Evolutionary conservation across 2,113 vertebrate genomes (phyloP).

Genomic region (Hemicordylus capensis): DNA sequence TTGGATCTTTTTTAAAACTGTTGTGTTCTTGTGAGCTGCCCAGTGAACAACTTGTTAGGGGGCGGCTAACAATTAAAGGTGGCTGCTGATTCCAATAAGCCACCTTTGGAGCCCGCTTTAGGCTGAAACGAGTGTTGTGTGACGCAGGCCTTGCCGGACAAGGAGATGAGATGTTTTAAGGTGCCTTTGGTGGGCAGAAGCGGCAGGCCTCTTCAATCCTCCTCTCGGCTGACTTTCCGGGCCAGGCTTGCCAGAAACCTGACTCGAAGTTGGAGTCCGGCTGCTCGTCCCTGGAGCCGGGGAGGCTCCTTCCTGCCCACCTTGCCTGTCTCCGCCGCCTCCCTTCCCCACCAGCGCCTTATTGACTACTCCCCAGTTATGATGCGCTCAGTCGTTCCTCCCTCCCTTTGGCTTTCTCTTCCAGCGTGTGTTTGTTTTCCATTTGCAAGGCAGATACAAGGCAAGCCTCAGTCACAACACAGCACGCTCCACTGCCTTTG

Average conservation of each 20-base stretch:
- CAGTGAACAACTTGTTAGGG: no score
- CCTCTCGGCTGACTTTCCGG: no score
- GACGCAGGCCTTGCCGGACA: no score
- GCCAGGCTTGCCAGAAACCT: neutral
- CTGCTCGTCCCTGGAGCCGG: neutral
- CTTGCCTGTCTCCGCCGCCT: slow-evolving; percentile 36
- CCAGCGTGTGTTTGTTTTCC: slow-evolving; percentile 44
- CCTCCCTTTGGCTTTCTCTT: slow-evolving; percentile 1
- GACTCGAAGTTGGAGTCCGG: neutral
- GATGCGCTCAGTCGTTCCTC: slow-evolving; percentile 22
- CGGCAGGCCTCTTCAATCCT: no score
- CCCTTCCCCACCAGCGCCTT: slow-evolving; percentile 30
- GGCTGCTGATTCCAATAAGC: no score
- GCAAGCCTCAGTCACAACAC: slow-evolving; percentile 24
- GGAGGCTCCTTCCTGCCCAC: slow-evolving; percentile 2
- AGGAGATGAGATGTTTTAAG: no score
- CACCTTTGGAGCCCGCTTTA: no score
- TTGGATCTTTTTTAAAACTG: no score
- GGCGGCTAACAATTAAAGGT: no score
- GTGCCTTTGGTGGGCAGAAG: no score
- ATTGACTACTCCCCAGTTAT: slow-evolving; percentile 41
- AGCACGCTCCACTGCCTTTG: slow-evolving; percentile 30
- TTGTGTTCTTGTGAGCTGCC: no score
- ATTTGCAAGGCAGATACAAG: slow-evolving; percentile 47
- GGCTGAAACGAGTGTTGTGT: no score